Base-by-base conservation (phyloP, 1,140 invertebrate genomes). In the Aphelenchoides fujianensis region DNA sequence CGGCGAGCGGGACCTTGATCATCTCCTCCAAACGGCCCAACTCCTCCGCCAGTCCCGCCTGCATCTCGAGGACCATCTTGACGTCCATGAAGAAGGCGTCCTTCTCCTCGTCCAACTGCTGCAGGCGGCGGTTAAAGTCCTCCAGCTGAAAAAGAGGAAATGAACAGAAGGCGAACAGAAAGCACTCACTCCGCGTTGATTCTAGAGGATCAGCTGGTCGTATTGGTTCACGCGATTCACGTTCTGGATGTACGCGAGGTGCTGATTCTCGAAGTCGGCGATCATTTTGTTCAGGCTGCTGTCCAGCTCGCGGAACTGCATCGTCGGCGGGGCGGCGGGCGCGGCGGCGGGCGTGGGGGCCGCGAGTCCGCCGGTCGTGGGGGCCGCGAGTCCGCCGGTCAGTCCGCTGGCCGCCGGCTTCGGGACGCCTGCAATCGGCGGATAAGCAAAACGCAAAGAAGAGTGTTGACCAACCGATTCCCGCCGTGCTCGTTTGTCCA, bases 101-200 rank as follows among this genome's bases (percentile, higher is more conserved):
- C 55, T 59, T 59, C 34, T 59, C 55, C 34, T 59, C 55, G 5
- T 59, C 55, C 55, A 59, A 59, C 7, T 16, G 5, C 5, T 23
- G 28, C 55, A 59, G 34, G 5, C 34, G 27, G 5, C 55, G 55
- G 34, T 59, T 23, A 23, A 59, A 59, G 28, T 59, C 27, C 34
- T 59, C 55, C 55, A 59, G 19, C 55, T 59, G 19, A 59, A 59
- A 59, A 59, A n/a, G n/a, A n/a, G n/a, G n/a, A n/a, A n/a, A n/a
- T n/a, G n/a, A n/a, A n/a, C n/a, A n/a, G n/a, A n/a, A n/a, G n/a
- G n/a, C n/a, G n/a, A n/a, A n/a, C n/a, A n/a, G n/a, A n/a, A n/a
- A n/a, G 19, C 28, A 59, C 55, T 59, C 19, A 7, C 5, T 59
- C 55, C 19, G 5, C 55, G 55, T 59, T 59, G 55, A 48, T 59